Base-by-base conservation (phyloP, 2,797 vertebrate genomes). In the Platalea minor region DNA sequence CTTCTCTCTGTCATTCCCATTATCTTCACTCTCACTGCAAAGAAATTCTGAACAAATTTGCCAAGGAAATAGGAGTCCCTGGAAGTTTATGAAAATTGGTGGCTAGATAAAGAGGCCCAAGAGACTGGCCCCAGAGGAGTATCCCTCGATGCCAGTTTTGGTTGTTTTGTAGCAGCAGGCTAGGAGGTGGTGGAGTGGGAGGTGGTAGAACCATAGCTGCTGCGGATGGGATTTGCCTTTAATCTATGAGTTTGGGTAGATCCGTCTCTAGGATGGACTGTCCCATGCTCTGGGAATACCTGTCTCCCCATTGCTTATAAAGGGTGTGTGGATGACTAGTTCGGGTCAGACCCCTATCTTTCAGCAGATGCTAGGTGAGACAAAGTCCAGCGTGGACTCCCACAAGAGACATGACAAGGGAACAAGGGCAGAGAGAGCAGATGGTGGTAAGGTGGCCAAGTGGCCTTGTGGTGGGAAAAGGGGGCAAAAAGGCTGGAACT, bases 131-230 rank as follows among this genome's bases (percentile, higher is more conserved):
- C 24, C 43, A 33, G 5, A 17, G 29, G 9, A 53, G 5, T 51
- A 45, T 54, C 37, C 10, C 11, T 72, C 0, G 0, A 9, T 72
- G 21, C 9, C 1, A 2, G 10, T 31, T 74, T 72, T 80, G 48
- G 2, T 29, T 59, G 26, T 26, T 72, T 59, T 39, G 16, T 46
- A 26, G 51, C 57, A 63, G 69, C 10, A 10, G 12, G 12, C 31
- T 61, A 13, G 41, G n/a, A 74, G 23, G 12, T 63, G 28, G 13
- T n/a, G 2, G 46, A 89, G 28, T 13, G 17, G 11, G 51, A 70
- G 8, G 5, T 74, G 35, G 8, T 65, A 46, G 60, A 80, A 39
- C 51, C 31, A 1, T 50, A 65, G 17, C 35, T 46, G 39, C 43
- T 67, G 24, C 10, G 8, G 24, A 13, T 63, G 65, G 18, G 6